These are phyloP conservation scores for Catharus bicknelli DNA, from an alignment of 2,113 vertebrate species.

Conservation along the genomic window DNA sequence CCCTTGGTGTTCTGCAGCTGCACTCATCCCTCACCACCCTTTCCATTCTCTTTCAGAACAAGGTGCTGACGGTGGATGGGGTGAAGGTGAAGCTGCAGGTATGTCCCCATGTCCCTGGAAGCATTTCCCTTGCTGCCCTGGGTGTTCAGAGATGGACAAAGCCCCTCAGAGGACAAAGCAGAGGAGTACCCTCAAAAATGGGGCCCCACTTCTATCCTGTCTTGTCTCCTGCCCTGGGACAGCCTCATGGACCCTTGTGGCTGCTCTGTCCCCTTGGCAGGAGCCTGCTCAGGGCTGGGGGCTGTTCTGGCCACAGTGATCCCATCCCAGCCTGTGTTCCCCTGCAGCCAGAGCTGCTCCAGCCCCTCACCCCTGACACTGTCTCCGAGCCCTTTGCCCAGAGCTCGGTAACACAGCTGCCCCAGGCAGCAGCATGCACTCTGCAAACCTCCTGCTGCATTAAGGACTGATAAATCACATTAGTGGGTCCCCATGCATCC, in stretches of 20 bases:
- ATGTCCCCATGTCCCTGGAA: background rate
- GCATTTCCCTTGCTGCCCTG: fast-evolving
- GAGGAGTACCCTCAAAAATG: background rate
- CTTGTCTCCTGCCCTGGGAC: fast-evolving
- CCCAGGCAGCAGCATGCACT: background rate
- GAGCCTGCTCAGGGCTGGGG: background rate
- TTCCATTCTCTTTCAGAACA: constrained; percentile 84
- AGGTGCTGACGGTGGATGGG: constrained; percentile 89
- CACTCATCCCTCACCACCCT: fast-evolving
- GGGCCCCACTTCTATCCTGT: background rate
- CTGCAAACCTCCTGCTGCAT: background rate
- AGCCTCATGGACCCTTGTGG: background rate
- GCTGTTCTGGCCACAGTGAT: background rate
- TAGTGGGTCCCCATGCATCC: background rate
- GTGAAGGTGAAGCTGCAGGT: constrained; percentile 94
- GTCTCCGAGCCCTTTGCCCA: background rate
- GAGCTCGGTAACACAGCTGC: background rate
- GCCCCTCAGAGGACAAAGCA: background rate
- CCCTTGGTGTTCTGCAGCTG: fast-evolving
- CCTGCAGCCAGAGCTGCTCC: background rate
- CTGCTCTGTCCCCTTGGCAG: background rate
- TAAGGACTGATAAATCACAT: background rate
- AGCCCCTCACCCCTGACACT: fast-evolving
- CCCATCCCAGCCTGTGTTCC: fast-evolving
- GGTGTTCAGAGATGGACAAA: background rate